Percentiles rank a stretch among this genome's conserved stretches.
These are phyloP conservation scores for Dicrostonyx torquatus DNA, from an alignment of 2,797 vertebrate species.

Conservation along the genomic window DNA sequence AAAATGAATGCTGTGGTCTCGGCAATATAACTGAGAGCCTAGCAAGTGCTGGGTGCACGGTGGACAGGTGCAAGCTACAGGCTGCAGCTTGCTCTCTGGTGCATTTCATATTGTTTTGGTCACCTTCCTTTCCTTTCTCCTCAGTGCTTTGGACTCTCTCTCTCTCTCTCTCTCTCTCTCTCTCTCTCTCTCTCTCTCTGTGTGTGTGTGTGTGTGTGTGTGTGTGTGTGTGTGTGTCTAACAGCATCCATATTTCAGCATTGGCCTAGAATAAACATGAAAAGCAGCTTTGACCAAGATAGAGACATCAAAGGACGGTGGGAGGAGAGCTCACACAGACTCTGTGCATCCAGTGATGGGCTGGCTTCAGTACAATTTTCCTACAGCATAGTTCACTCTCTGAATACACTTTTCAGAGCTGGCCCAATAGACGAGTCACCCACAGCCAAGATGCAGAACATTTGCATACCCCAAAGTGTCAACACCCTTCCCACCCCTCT, in stretches of 20 bases:
- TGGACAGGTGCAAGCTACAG: fast-evolving
- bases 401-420: background rate
- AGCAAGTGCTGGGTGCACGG: fast-evolving
- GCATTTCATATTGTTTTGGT: fast-evolving
- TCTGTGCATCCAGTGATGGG: fast-evolving
- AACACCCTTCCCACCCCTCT: fast-evolving
- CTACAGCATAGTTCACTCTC: background rate
- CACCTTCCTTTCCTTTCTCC: background rate
- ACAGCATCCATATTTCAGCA: background rate
- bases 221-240: background rate
- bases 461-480: fast-evolving
- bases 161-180: background rate
- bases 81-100: fast-evolving
- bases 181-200: fast-evolving
- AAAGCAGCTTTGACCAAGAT: background rate
- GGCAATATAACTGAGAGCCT: fast-evolving
- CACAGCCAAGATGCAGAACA: background rate
- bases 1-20: fast-evolving
- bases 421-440: background rate
- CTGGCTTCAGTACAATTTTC: background rate
- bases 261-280: background rate
- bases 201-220: background rate
- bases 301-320: fast-evolving
- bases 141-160: background rate
- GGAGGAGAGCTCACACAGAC: fast-evolving